Percentiles rank a stretch among this genome's conserved stretches.
Evolutionary conservation across 1,140 invertebrate genomes (phyloP).

Genomic region (Habropoda laboriosa): DNA sequence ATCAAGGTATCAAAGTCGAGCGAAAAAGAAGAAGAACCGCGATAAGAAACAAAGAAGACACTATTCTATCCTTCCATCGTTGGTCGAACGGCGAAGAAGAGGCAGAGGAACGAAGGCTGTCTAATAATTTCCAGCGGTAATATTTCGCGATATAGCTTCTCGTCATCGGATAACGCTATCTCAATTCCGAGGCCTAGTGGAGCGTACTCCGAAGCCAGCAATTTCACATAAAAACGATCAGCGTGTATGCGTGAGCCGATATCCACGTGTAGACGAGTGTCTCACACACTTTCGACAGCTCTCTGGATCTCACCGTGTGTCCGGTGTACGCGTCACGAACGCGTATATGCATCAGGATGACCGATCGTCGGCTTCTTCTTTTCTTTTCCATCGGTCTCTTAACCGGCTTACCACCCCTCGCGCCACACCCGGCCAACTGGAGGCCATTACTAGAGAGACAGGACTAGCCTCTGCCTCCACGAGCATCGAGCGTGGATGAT

Average conservation of each 20-base stretch:
- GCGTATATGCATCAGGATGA: slow-evolving; percentile 64
- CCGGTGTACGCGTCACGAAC: slow-evolving; percentile 49
- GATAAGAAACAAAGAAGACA: neutral
- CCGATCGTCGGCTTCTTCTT: slow-evolving; percentile 58
- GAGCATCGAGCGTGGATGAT: slow-evolving; percentile 59
- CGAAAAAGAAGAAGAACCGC: neutral
- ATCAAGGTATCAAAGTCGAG: neutral
- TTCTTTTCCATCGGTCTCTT: slow-evolving; percentile 63
- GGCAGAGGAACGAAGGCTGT: no score
- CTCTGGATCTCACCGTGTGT: neutral
- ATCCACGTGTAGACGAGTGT: neutral
- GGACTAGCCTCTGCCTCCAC: slow-evolving; percentile 28
- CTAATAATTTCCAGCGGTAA: slow-evolving; percentile 66
- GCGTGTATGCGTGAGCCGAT: neutral
- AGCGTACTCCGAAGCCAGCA: slow-evolving; percentile 51
- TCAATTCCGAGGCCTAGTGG: slow-evolving; percentile 60
- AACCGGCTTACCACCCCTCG: slow-evolving; percentile 63
- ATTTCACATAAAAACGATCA: slow-evolving; percentile 48
- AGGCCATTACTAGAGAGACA: slow-evolving; percentile 43
- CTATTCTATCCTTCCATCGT: no score
- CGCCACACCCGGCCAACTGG: slow-evolving; percentile 48
- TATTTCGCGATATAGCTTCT: slow-evolving; percentile 53
- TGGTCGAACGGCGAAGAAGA: no score
- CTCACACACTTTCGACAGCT: neutral
- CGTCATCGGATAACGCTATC: slow-evolving; percentile 65